Base-by-base conservation (phyloP, 1,140 invertebrate species). In the Drosophila ohnishii region DNA sequence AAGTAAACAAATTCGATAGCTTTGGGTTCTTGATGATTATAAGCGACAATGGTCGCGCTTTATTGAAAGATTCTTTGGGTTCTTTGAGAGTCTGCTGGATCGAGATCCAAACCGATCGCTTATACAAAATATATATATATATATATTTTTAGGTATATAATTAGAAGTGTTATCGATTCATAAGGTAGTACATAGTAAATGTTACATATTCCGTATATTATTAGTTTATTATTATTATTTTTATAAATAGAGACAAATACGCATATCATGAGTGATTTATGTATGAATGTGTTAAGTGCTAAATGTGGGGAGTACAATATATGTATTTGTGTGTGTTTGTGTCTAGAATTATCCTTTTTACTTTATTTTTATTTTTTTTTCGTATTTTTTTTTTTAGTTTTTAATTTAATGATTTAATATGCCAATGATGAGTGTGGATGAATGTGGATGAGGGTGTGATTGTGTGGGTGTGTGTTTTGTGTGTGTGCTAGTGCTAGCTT, bases 11-110 rank as follows among this genome's bases (percentile, higher is more conserved):
- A 10, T 9, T 1, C 0, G 25, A 34, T 22, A 1, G 8, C 59
- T 51, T 51, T 87, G 59, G 42, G 51, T 85, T 75, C 65, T 80
- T 78, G 77, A 80, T 88, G 85, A 88, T 88, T 88, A 88, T 84
- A 88, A 88, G 82, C 84, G 84, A 88, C 84, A 88, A 88, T 88
- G 76, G 84, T 88, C 84, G 84, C 85, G 61, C 84, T 88, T 88
- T 88, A 88, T 88, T 88, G 84, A 88, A 84, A 87, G 80, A 72
- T 84, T 84, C 63, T 87, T 75, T 78, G 48, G 64, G 44, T 87
- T 62, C 76, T 70, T 79, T 65, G 73, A 70, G 66, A 70, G 77
- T 84, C 69, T 74, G 81, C 66, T 58, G 50, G 67, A 70, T 71
- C 64, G 67, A 9, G 32, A 70, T 34, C 51, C 67, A 58, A 70